Evolutionary conservation across 1,140 invertebrate genomes (phyloP), one percentile per base, ranked within the genome.

Genomic region (Elysia chlorotica): DNA sequence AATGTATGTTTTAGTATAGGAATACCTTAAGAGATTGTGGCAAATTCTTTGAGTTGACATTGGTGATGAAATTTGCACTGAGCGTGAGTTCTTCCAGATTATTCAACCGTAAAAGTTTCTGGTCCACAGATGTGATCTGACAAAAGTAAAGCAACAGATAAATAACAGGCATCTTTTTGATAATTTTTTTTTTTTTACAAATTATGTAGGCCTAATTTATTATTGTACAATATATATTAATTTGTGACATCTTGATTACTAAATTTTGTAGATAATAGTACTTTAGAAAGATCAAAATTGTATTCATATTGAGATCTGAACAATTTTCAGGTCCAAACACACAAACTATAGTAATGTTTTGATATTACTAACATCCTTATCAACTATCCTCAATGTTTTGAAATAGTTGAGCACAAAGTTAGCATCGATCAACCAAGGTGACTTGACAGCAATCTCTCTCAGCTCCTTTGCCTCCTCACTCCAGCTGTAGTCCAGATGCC

Each of bases 401-500:
- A 87, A 86, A 73, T 83, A 77, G 71, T 70, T 79, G 17, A 83
- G 72, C 23, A 87, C 76, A 79, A 86, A 86, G n/a, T 78, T 78
- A 41, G 83, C 76, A 76, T 84, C 81, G 28, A 87, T 81, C 2
- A 85, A 76, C 81, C 82, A 84, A 62, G 86, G 86, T 2, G 83
- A 82, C 71, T 81, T 84, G 0, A 86, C 83, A 59, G 86, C 81
- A 38, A 86, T 78, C 71, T 85, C 82, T 53, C 86, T 72, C 21
- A 87, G 75, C 14, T 78, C 61, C 38, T 78, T 82, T 3, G 86
- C 85, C 75, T 86, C 86, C 53, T 81, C 71, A 71, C 83, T 84
- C 86, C 86, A 87, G 76, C 82, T 85, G 74, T 85, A 86, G 59
- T 87, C 86, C 33, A 85, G 69, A 66, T 85, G 77, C 86, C 86